These are phyloP conservation scores for Anguilla rostrata DNA, from an alignment of 2,113 vertebrate genomes.

Conservation along the genomic window DNA sequence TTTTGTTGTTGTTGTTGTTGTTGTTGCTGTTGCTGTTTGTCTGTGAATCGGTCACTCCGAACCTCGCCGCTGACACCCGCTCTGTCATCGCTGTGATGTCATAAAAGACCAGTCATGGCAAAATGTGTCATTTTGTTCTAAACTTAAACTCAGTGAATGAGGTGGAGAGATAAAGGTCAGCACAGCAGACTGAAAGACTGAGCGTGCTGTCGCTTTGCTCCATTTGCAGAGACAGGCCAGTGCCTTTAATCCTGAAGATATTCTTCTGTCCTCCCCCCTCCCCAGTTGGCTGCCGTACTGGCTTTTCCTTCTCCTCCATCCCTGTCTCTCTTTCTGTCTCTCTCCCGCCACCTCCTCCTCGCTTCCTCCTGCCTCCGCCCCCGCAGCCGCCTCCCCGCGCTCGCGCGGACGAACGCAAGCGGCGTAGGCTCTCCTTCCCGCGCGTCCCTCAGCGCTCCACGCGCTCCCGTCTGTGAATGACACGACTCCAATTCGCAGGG, in stretches of 20 bases:
- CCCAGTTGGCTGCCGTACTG: not conserved
- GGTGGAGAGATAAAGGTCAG: not conserved
- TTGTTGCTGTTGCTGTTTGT: not conserved
- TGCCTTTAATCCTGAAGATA: not conserved
- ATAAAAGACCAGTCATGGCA: not conserved
- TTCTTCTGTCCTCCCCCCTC: not conserved
- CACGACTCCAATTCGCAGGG: conserved; percentile 35
- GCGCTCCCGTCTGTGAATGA: conserved; percentile 23
- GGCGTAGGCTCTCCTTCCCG: not conserved
- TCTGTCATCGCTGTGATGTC: not conserved
- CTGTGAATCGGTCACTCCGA: not conserved
- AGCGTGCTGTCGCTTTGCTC: not conserved
- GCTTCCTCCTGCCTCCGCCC: not conserved
- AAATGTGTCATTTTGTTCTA: not conserved
- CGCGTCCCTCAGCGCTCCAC: not conserved
- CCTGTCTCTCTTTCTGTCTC: not conserved
- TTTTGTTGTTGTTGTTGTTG: too few species aligned
- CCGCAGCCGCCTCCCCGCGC: not conserved
- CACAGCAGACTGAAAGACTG: not conserved
- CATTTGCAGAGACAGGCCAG: not conserved
- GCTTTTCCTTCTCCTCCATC: not conserved
- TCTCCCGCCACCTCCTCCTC: not conserved
- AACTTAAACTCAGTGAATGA: not conserved
- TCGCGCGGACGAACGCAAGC: not conserved
- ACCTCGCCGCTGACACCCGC: not conserved